These are phyloP conservation scores for Ploceus nigricollis DNA, from an alignment of 2,113 vertebrate genomes.

Conservation along the genomic window DNA sequence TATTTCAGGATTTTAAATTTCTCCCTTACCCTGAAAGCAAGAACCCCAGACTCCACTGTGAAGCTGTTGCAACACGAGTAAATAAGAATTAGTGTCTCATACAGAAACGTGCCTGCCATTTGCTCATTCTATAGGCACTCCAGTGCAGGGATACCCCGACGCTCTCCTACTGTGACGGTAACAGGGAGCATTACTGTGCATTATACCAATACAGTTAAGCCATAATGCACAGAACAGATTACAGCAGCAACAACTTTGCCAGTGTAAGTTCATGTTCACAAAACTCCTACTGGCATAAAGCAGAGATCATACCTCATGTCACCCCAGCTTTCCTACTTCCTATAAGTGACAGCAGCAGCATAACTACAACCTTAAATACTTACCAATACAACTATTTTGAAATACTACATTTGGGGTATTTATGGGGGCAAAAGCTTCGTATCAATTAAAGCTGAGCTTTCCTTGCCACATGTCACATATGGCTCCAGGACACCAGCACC, in stretches of 20 bases:
- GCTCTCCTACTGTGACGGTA: not conserved
- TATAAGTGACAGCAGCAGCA: not conserved
- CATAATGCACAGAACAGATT: not conserved
- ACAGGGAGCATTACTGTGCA: not conserved
- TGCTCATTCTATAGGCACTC: not conserved
- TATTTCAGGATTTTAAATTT: not conserved
- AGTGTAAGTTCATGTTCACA: not conserved
- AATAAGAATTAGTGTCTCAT: not conserved
- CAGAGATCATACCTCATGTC: not conserved
- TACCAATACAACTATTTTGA: not conserved
- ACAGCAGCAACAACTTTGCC: not conserved
- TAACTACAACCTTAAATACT: not conserved
- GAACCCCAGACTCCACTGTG: not conserved
- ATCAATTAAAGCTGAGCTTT: not conserved
- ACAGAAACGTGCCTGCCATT: not conserved
- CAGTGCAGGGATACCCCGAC: not conserved
- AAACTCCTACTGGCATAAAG: not conserved
- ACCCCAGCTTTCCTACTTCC: not conserved
- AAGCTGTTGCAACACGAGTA: not conserved
- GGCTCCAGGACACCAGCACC: not conserved
- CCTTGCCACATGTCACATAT: fast-evolving
- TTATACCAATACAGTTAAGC: not conserved
- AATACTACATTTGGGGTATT: not conserved
- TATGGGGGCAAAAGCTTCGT: not conserved
- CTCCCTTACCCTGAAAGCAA: not conserved